A percentile compares a stretch with the other conserved stretches of the same genome.
Conservation (phyloP, 2,113 vertebrate species). For the Indicator indicator region DNA sequence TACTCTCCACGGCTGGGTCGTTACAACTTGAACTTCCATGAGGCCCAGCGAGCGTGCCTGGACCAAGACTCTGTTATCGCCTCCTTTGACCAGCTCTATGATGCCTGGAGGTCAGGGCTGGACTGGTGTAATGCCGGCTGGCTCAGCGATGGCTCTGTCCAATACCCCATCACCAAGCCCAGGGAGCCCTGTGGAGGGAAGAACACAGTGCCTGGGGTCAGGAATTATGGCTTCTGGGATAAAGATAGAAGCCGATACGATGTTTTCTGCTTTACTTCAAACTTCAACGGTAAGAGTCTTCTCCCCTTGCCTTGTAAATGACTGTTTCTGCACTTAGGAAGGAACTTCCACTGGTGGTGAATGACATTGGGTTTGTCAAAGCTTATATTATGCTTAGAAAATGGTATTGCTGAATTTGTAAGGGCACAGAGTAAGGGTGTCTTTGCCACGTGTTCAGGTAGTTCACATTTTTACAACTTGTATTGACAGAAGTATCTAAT, state of each 20-base stretch:
- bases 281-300: constrained; percentile 81
- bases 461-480: background rate
- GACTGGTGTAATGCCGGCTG: constrained; percentile 99
- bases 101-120: constrained; percentile 87
- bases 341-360: background rate
- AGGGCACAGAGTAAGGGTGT: fast-evolving
- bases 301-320: fast-evolving
- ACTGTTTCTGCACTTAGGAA: background rate
- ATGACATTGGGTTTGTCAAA: background rate
- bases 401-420: background rate
- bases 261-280: constrained; percentile 90
- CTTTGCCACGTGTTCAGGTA: fast-evolving
- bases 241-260: constrained; percentile 85
- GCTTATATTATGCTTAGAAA: background rate
- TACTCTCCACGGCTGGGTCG: constrained; percentile 85
- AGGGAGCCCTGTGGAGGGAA: constrained; percentile 89
- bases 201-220: constrained; percentile 82
- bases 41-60: constrained; percentile 83
- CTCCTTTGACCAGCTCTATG: constrained; percentile 86
- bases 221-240: constrained; percentile 89
- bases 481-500: background rate
- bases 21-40: constrained; percentile 88
- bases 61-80: constrained; percentile 87
- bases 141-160: constrained; percentile 90
- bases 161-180: constrained; percentile 93